Conservation (phyloP, 2,113 vertebrate species). For the Mugil cephalus region DNA sequence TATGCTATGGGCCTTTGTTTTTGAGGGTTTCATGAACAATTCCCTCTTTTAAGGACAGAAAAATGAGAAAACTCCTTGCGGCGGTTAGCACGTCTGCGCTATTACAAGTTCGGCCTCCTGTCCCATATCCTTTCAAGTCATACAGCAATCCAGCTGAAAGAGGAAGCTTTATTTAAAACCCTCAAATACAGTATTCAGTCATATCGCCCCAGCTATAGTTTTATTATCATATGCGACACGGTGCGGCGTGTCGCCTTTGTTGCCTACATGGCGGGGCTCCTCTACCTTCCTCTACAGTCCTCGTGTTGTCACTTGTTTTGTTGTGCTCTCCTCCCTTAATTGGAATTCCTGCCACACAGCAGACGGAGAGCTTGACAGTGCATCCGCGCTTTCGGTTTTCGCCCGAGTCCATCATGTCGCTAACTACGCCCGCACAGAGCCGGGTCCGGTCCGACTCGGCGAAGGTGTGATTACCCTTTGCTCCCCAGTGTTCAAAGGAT, state of each 20-base stretch:
- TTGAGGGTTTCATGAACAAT: background rate
- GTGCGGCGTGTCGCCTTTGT: constrained; percentile 40
- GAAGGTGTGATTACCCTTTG: constrained; percentile 46
- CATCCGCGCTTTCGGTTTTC: constrained; percentile 39
- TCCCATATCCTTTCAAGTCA: too few species aligned
- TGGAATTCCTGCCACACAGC: constrained; percentile 61
- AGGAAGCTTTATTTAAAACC: too few species aligned
- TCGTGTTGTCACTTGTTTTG: constrained; percentile 62
- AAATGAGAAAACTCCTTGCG: background rate
- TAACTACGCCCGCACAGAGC: constrained; percentile 29
- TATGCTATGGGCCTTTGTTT: constrained; percentile 4
- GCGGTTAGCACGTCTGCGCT: background rate
- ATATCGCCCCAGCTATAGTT: background rate
- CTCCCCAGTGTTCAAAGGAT: constrained; percentile 16
- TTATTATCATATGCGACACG: constrained; percentile 1
- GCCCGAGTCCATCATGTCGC: constrained; percentile 53
- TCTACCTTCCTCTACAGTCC: constrained; percentile 11
- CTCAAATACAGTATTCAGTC: background rate
- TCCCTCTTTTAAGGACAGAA: background rate
- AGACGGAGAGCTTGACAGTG: constrained; percentile 57
- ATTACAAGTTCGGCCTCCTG: background rate
- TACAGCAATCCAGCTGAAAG: too few species aligned
- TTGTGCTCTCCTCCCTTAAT: constrained; percentile 60
- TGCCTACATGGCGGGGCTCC: constrained; percentile 21
- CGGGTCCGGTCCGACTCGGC: constrained; percentile 22